Evolutionary conservation across 2,113 vertebrate genomes (phyloP).

Genomic region (Pteropus alecto): DNA sequence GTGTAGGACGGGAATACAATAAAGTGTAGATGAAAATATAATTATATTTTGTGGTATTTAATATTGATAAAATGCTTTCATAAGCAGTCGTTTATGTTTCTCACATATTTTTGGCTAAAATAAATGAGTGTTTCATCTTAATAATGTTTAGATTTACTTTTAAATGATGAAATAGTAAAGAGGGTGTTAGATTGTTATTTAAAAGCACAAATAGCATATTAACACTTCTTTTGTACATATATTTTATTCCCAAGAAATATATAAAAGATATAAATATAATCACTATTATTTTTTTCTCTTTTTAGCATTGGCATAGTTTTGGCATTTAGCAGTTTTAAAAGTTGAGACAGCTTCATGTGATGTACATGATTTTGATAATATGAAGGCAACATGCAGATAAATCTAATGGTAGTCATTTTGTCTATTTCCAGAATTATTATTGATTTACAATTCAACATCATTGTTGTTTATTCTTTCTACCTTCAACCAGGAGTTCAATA

Average conservation of each 20-base stretch:
- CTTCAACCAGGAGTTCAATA: not conserved
- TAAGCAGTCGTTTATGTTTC: not conserved
- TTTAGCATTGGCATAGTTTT: not conserved
- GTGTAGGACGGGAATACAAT: not conserved
- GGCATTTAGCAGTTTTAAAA: not conserved
- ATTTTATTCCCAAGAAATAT: not conserved
- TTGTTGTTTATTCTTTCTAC: not conserved
- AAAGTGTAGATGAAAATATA: not conserved
- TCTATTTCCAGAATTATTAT: not conserved
- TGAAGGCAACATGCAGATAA: not conserved
- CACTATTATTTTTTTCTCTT: not conserved
- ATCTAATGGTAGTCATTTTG: not conserved
- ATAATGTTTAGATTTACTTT: not conserved
- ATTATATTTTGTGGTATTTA: not conserved
- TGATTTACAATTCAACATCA: not conserved
- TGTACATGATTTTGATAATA: not conserved
- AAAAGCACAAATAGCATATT: not conserved
- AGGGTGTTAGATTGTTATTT: not conserved
- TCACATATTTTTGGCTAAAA: not conserved
- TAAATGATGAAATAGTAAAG: not conserved
- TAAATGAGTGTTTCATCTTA: not conserved
- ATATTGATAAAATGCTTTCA: not conserved
- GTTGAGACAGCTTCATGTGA: not conserved
- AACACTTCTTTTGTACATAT: not conserved
- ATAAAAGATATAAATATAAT: not conserved